Conservation (phyloP, 2,797 vertebrate genomes). For the Enteromius mattozi region DNA sequence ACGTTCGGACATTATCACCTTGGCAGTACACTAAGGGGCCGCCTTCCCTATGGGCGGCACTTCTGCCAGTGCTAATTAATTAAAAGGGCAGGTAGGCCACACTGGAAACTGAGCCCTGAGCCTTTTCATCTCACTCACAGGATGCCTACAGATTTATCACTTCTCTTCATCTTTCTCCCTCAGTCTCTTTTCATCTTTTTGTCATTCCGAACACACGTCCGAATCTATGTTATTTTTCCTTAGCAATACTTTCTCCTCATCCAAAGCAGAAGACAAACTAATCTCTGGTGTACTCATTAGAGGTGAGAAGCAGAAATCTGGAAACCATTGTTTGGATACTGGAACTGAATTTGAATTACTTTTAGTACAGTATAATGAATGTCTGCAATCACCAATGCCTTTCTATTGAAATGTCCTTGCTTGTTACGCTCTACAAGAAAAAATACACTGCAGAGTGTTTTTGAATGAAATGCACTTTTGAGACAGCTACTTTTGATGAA, state of each 20-base stretch:
- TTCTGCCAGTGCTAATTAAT: slow-evolving; percentile 86
- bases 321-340: not conserved
- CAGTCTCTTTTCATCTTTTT: slow-evolving; percentile 26
- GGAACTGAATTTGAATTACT: not conserved
- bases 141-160: slow-evolving; percentile 77
- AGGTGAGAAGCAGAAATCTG: not conserved
- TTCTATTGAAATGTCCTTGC: not conserved
- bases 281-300: not conserved
- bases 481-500: not conserved
- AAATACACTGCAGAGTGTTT: not conserved
- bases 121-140: slow-evolving; percentile 79
- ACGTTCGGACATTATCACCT: slow-evolving; percentile 85
- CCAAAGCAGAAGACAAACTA: not conserved
- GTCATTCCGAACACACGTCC: slow-evolving; percentile 2
- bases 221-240: not conserved
- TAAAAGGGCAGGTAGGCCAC: slow-evolving; percentile 84
- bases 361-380: not conserved
- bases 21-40: slow-evolving; percentile 78
- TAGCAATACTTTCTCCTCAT: not conserved
- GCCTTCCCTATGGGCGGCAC: slow-evolving; percentile 71
- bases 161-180: slow-evolving; percentile 41
- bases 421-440: not conserved
- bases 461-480: not conserved
- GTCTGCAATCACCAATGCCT: not conserved
- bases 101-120: slow-evolving; percentile 79